Base-by-base conservation (phyloP, 1,140 invertebrate genomes). In the Caerostris darwini region DNA sequence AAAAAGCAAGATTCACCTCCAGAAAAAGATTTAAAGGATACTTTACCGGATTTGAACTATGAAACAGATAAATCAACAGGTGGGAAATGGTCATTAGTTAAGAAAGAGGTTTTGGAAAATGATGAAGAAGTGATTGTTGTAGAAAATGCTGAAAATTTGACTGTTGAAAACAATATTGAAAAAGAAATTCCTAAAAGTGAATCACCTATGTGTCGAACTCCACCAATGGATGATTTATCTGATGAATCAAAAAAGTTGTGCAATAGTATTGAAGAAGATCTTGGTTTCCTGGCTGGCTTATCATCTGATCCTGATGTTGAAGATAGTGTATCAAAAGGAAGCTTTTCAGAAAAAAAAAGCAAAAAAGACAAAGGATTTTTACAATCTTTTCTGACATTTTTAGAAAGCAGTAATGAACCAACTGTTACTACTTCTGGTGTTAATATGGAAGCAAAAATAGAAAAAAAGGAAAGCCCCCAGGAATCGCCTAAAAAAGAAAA, bases 241-340 rank as follows among this genome's bases (percentile, higher is more conserved):
- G 82, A 90, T 83, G 93, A 94, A 94, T 94, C 93, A 90, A 94
- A 94, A 90, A 94, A 94, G 10, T 90, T 94, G 12, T 94, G 93
- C n/a, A 94, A 94, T 86, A 94, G 88, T 64, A 95, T 95, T 64
- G 95, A 95, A 81, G 95, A 95, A 19, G 95, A 95, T 82, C 89
- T 95, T 19, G 95, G 94, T 10, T 95, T 95, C 57, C 86, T 95
- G 53, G 93, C 95, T 34, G 95, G 95, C 61, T 61, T 95, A 12
- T 94, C 94, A 58, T 86, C 95, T 56, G 90, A 93, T 83, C 58
- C 88, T 82, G 86, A 86, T 61, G 90, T 94, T 34, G 87, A 93
- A 83, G 86, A 86, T n/a, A 90, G 89, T 57, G 61, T 86, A 14
- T 94, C 91, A 5, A 92, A 94, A 81, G 86, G 61, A 58, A 87